These are phyloP conservation scores for Carterocephalus palaemon DNA, from an alignment of 2,888 invertebrate species.

Conservation along the genomic window DNA sequence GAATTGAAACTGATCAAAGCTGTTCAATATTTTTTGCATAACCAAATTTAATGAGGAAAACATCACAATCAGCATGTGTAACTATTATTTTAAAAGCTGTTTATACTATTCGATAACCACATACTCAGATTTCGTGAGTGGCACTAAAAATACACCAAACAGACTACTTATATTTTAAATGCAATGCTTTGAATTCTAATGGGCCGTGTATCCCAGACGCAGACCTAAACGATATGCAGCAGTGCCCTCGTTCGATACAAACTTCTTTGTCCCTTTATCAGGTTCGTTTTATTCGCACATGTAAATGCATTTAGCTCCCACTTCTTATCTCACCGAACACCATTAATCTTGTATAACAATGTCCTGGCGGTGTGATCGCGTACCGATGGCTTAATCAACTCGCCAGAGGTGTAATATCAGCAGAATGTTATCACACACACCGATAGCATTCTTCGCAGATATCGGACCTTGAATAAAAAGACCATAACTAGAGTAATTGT, in stretches of 20 bases:
- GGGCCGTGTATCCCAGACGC: constrained; percentile 8
- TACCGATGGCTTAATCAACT: constrained; percentile 72
- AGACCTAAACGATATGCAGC: constrained; percentile 28
- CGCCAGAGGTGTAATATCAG: constrained; percentile 44
- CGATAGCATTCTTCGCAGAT: constrained; percentile 33
- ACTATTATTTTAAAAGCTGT: too few relatives aligned
- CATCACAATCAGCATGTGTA: too few relatives aligned
- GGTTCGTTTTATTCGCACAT: constrained; percentile 72
- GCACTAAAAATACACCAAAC: too few relatives aligned
- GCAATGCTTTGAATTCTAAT: not conserved
- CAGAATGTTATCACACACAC: constrained; percentile 42
- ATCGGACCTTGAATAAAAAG: constrained; percentile 28
- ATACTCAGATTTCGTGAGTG: too few relatives aligned
- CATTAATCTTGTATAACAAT: constrained; percentile 78
- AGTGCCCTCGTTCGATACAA: constrained; percentile 55
- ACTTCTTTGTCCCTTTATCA: constrained; percentile 72
- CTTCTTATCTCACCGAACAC: constrained; percentile 70
- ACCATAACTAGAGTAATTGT: constrained; percentile 21
- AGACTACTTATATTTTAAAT: not conserved
- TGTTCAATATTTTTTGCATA: too few relatives aligned
- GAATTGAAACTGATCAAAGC: too few relatives aligned
- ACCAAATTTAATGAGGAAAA: too few relatives aligned
- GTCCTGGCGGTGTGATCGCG: constrained; percentile 56
- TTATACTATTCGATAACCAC: too few relatives aligned
- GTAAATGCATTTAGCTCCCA: constrained; percentile 78